These are phyloP conservation scores for Motacilla tschutschensis DNA, from an alignment of 2,113 vertebrate genomes.

Conservation along the genomic window DNA sequence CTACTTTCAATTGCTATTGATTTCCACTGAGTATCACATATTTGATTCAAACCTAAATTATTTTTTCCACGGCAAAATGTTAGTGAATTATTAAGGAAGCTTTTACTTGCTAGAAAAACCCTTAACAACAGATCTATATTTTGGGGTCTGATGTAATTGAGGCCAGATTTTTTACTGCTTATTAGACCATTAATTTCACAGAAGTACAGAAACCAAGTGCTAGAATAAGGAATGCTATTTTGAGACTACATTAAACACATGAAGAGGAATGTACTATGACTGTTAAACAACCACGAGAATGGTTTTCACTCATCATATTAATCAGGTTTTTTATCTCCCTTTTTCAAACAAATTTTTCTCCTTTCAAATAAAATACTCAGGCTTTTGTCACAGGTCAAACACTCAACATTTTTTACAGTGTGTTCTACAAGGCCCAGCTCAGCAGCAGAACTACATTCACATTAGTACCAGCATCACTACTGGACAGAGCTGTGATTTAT, in stretches of 20 bases:
- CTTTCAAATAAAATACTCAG: slow-evolving; percentile 12
- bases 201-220: neutral
- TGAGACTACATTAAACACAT: neutral
- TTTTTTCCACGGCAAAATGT: neutral
- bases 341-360: neutral
- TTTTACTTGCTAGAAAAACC: slow-evolving; percentile 3
- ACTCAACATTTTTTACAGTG: slow-evolving; percentile 24
- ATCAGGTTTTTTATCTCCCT: neutral
- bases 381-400: slow-evolving; percentile 23
- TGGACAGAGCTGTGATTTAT: slow-evolving; percentile 54
- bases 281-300: neutral
- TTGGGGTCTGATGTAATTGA: neutral
- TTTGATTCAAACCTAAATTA: neutral
- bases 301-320: neutral
- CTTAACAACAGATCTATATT: neutral
- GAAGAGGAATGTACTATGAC: neutral
- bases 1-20: neutral
- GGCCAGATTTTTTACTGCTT: neutral
- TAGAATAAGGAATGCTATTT: neutral
- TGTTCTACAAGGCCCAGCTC: slow-evolving; percentile 51
- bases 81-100: neutral
- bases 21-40: neutral
- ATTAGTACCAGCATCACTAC: slow-evolving; percentile 38
- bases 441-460: slow-evolving; percentile 38
- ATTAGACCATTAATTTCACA: neutral